Percentiles rank a stretch among this genome's conserved stretches.
phyloP scores from a whole-genome alignment of 64 coral and sea anemone genomes.

The Actinia equina region DNA sequence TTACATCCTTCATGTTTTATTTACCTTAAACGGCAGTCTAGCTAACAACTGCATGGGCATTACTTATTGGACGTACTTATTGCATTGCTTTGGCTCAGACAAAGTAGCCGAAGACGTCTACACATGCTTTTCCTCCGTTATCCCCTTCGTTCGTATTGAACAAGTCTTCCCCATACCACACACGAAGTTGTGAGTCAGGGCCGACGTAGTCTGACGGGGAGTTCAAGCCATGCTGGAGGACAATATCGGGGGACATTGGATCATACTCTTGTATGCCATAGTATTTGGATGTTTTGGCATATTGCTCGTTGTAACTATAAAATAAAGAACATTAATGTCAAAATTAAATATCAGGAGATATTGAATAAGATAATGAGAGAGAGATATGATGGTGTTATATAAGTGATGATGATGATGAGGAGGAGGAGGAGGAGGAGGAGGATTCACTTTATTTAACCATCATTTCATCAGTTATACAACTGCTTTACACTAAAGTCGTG shows the following conservation, averaged over 20 bases:
- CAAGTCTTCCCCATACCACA: slow-evolving; percentile 38
- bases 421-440: too few relatives aligned
- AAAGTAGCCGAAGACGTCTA: slow-evolving; percentile 11
- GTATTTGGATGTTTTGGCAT: background rate
- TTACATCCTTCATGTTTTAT: too few relatives aligned
- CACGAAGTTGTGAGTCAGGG: slow-evolving; percentile 1
- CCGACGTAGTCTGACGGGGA: slow-evolving; percentile 5
- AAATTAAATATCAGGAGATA: too few relatives aligned
- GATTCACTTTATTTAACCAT: too few relatives aligned
- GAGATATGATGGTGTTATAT: too few relatives aligned
- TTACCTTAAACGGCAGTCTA: too few relatives aligned
- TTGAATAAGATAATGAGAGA: too few relatives aligned
- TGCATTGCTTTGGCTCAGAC: background rate
- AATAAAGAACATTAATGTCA: background rate
- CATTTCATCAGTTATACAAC: too few relatives aligned
- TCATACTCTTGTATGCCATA: background rate
- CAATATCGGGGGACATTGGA: background rate
- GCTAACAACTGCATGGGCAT: too few relatives aligned
- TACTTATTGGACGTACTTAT: too few relatives aligned
- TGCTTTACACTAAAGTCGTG: too few relatives aligned
- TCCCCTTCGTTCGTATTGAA: background rate
- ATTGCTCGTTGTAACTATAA: background rate
- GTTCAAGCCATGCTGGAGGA: background rate
- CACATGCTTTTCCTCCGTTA: background rate
- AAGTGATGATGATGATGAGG: too few relatives aligned